Evolutionary conservation across 2,888 invertebrate genomes (phyloP), one percentile per base, ranked within the genome.

Genomic region (Catocala nupta): DNA sequence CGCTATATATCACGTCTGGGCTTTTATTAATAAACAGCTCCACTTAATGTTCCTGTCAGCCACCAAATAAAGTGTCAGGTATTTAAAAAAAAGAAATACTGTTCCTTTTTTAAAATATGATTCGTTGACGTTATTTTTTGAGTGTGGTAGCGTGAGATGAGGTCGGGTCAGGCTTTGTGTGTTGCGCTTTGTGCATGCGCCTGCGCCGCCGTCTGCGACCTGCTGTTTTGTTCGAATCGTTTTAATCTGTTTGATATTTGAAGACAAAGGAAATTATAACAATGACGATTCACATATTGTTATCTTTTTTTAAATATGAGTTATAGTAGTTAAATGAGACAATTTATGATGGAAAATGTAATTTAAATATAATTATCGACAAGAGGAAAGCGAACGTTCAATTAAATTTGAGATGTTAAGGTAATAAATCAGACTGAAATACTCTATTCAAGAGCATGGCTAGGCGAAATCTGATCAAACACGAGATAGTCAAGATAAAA

Each of bases 1-100:
- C 69, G 73, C 78, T 82, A 86, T 90, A 89, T 77, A 88, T 89
- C 89, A 88, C 84, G 64, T 57, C 57, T 67, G 58, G 45, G 53
- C 68, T 80, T 73, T 82, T 79, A 25, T 79, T 78, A 79, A 73
- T 76, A 80, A 75, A 82, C 66, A 76, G 75, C 74, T 25, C 77
- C 73, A 82, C 85, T 84, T 82, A 85, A 84, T 77, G 83, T 83
- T 80, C 63, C 85, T 81, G 85, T 84, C 85, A 44, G 42, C 25
- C 50, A 61, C 43, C 61, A 61, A 47, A 55, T 47, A 51, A 52
- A n/a, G 55, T 78, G 76, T 74, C 72, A 77, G 70, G 64, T 80
- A 68, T 61, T 47, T n/a, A 8, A 9, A 65, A 57, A 12, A 11
- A 65, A 57, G 9, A 13, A 16, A 49, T 13, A 34, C 1, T 53